Conservation (phyloP, 2,797 vertebrate species). For the Aythya fuligula region DNA sequence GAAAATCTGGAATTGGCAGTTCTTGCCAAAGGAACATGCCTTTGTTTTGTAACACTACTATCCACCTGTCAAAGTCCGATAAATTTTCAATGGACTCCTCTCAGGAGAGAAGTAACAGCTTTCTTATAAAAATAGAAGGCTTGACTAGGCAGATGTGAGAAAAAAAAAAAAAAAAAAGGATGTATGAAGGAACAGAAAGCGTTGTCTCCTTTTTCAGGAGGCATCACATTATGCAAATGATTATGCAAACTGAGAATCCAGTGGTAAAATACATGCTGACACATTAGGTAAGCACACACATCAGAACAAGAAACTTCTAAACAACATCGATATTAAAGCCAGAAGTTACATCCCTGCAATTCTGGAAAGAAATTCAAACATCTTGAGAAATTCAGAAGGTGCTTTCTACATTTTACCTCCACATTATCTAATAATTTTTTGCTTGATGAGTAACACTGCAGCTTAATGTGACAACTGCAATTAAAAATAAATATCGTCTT, state of each 20-base stretch:
- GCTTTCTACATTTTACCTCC: background rate
- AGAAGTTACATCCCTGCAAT: background rate
- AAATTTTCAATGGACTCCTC: background rate
- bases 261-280: background rate
- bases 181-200: fast-evolving
- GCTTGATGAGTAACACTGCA: constrained; percentile 58
- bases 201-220: background rate
- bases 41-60: background rate
- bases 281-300: background rate
- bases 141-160: background rate
- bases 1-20: background rate
- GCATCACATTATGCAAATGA: background rate
- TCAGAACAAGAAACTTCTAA: background rate
- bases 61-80: background rate
- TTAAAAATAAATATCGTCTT: constrained; percentile 72
- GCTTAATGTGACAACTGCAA: constrained; percentile 63
- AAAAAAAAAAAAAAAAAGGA: background rate
- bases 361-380: background rate
- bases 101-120: background rate
- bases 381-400: background rate
- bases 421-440: constrained; percentile 22
- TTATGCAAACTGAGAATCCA: background rate
- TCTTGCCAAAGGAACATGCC: background rate
- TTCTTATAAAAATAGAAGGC: background rate
- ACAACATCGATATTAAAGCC: background rate